These are phyloP conservation scores for Harpalus rubripes DNA, from an alignment of 2,888 invertebrate species.

Conservation along the genomic window DNA sequence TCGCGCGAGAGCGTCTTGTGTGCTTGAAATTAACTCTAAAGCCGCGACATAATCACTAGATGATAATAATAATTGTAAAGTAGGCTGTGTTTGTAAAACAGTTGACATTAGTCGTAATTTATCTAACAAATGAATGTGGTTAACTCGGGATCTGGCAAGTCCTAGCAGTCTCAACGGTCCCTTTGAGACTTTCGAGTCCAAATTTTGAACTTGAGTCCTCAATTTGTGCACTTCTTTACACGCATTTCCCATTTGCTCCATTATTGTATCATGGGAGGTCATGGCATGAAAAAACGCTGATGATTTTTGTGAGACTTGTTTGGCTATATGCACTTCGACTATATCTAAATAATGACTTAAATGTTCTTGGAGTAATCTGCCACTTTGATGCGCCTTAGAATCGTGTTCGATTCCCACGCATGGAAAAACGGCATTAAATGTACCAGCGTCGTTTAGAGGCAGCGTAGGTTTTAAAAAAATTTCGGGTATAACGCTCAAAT, in stretches of 20 bases:
- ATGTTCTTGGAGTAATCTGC: constrained; percentile 90
- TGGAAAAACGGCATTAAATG: constrained; percentile 92
- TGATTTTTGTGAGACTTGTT: constrained; percentile 95
- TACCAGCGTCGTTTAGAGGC: constrained; percentile 87
- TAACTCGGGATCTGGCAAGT: constrained; percentile 83
- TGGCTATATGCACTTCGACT: constrained; percentile 95
- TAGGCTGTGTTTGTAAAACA: constrained; percentile 98
- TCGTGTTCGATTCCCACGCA: constrained; percentile 78
- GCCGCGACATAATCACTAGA: constrained; percentile 99
- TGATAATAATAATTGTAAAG: constrained; percentile 95
- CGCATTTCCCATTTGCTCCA: constrained; percentile 95
- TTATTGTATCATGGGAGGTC: constrained; percentile 97
- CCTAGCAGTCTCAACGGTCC: constrained; percentile 89
- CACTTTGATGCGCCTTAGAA: constrained; percentile 76
- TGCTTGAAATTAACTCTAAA: constrained; percentile 96
- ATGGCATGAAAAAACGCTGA: constrained; percentile 99
- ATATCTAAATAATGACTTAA: constrained; percentile 96
- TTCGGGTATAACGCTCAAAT: constrained; percentile 87
- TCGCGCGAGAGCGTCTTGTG: constrained; percentile 94
- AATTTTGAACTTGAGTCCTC: constrained; percentile 86
- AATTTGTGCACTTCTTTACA: constrained; percentile 87
- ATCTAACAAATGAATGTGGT: constrained; percentile 84
- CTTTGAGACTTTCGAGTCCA: constrained; percentile 89
- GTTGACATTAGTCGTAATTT: constrained; percentile 94
- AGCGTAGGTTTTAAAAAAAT: constrained; percentile 91